Evolutionary conservation across 2,113 vertebrate species (phyloP).

Genomic region (Heterotis niloticus): DNA sequence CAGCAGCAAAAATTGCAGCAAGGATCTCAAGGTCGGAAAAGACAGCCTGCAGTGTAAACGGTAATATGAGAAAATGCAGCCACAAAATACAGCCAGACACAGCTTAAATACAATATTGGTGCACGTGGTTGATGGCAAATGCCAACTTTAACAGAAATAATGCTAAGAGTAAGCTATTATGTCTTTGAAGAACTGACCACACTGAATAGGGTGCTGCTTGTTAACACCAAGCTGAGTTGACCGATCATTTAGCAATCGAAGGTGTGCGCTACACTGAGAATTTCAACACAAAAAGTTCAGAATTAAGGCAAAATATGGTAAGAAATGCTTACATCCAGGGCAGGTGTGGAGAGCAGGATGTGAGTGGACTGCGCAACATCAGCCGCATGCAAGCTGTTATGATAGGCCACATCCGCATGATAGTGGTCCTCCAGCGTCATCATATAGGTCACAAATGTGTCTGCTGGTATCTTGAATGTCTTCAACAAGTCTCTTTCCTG

Average conservation of each 20-base stretch:
- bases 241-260: too few species aligned
- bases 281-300: not conserved
- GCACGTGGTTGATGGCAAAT: too few species aligned
- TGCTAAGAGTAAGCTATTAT: too few species aligned
- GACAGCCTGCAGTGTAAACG: slow-evolving; percentile 72
- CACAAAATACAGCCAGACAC: not conserved
- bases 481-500: slow-evolving; percentile 94
- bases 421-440: slow-evolving; percentile 98
- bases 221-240: too few species aligned
- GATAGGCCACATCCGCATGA: slow-evolving; percentile 92
- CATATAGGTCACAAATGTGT: slow-evolving; percentile 94
- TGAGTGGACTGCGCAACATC: slow-evolving; percentile 97
- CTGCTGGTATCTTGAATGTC: slow-evolving; percentile 89
- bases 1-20: slow-evolving; percentile 93
- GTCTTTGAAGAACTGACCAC: too few species aligned
- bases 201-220: too few species aligned
- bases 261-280: too few species aligned
- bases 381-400: slow-evolving; percentile 95
- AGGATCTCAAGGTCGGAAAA: slow-evolving; percentile 97
- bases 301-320: not conserved
- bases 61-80: not conserved
- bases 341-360: slow-evolving; percentile 93
- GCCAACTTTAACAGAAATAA: too few species aligned
- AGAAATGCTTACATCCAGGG: slow-evolving; percentile 83
- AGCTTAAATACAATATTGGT: not conserved